A percentile compares a stretch with the other conserved stretches of the same genome.
Evolutionary conservation across 2,888 invertebrate genomes (phyloP).

Genomic region (Cremastinae sp.): DNA sequence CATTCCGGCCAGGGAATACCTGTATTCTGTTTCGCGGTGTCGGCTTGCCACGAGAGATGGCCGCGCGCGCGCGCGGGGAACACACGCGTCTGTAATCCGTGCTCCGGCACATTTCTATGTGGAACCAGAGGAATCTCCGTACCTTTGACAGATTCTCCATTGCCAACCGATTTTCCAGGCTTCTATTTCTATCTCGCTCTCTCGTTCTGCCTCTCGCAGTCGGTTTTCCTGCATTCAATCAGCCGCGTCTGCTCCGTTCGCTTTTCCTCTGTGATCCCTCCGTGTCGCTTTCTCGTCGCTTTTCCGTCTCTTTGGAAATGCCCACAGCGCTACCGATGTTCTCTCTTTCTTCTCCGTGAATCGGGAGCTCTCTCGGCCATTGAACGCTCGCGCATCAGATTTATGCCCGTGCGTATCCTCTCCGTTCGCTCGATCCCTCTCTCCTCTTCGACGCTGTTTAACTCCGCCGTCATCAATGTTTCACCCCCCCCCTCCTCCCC

Average conservation of each 20-base stretch:
- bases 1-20: conserved; percentile 63
- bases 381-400: no score
- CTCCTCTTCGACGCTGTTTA: no score
- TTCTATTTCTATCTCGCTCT: conserved; percentile 23
- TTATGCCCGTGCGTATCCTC: no score
- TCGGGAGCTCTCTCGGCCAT: no score
- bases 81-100: no score
- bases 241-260: conserved; percentile 2
- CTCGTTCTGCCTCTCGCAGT: conserved; percentile 31
- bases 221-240: conserved; percentile 28
- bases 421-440: no score
- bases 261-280: conserved; percentile 2
- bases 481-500: conserved; percentile 30
- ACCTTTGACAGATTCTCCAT: no score
- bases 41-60: no score
- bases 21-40: conserved; percentile 30
- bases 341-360: conserved; percentile 50
- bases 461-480: conserved; percentile 40
- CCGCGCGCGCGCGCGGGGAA: no score
- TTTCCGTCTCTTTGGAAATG: conserved; percentile 17
- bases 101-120: no score
- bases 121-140: no score
- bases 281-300: conserved; percentile 16
- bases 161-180: no score
- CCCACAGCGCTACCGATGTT: conserved; percentile 9